These are phyloP conservation scores for Zophobas atratus DNA, from an alignment of 1,140 invertebrate species.

Conservation along the genomic window DNA sequence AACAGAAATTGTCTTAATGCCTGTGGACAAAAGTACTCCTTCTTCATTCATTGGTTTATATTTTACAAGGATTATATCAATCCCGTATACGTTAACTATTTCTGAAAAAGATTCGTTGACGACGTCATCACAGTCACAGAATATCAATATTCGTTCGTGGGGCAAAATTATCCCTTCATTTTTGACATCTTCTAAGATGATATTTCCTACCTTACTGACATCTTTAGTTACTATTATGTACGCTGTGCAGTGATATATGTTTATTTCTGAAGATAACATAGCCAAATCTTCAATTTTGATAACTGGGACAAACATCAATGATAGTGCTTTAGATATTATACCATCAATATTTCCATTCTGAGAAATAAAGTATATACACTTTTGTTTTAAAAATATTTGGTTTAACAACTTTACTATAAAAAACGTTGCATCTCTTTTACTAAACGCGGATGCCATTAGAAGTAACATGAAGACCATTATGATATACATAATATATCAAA, in stretches of 20 bases:
- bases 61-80: slow-evolving; percentile 22
- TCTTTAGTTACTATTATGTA: slow-evolving; percentile 17
- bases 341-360: slow-evolving; percentile 16
- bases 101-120: neutral
- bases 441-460: neutral
- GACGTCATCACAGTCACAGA: neutral
- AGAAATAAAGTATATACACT: slow-evolving; percentile 22
- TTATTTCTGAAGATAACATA: neutral
- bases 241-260: slow-evolving; percentile 2
- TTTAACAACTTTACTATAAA: slow-evolving; percentile 9
- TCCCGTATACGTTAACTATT: neutral
- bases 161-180: slow-evolving; percentile 13
- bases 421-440: neutral
- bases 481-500: slow-evolving; percentile 4
- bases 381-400: neutral
- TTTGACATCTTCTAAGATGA: slow-evolving; percentile 20
- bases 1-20: neutral
- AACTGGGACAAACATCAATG: neutral
- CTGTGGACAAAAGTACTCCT: neutral
- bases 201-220: neutral
- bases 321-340: slow-evolving; percentile 3
- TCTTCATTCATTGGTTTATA: neutral
- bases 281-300: neutral
- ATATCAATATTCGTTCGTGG: slow-evolving; percentile 22
- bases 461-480: slow-evolving; percentile 1